Conservation (phyloP, 2,113 vertebrate genomes). For the Hassar affinis region DNA sequence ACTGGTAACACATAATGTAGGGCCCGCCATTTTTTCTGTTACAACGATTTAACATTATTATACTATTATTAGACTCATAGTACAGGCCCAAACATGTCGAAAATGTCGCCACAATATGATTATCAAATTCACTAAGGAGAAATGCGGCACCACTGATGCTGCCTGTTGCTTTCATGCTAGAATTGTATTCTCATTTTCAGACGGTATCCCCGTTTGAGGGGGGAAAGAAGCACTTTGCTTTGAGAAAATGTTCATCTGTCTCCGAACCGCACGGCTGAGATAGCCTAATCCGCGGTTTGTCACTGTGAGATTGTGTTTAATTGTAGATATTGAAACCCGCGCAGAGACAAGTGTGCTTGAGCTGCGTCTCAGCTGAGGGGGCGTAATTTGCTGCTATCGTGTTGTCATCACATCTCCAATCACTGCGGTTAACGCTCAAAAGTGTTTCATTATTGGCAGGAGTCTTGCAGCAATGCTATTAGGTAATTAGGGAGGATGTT, state of each 20-base stretch:
- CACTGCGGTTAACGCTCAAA: slow-evolving; percentile 88
- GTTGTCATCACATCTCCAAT: slow-evolving; percentile 98
- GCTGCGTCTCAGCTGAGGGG: slow-evolving; percentile 87
- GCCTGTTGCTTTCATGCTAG: slow-evolving; percentile 18
- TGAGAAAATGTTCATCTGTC: not conserved
- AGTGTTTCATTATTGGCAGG: slow-evolving; percentile 93
- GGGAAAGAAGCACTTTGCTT: not conserved
- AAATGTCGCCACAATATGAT: not conserved
- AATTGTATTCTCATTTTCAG: not conserved
- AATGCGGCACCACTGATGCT: not conserved
- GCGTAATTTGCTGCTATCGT: slow-evolving; percentile 97
- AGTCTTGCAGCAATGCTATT: slow-evolving; percentile 97
- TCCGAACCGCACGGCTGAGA: not conserved
- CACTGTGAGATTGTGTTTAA: slow-evolving; percentile 88
- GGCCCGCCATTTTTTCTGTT: not conserved
- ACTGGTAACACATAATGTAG: not conserved
- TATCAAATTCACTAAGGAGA: not conserved
- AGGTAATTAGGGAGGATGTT: slow-evolving; percentile 95
- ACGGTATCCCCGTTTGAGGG: not conserved
- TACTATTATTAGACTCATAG: not conserved
- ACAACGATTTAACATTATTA: not conserved
- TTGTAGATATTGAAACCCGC: slow-evolving; percentile 96
- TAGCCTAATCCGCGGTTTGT: slow-evolving; percentile 9
- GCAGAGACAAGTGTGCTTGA: slow-evolving; percentile 91
- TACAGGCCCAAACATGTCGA: not conserved